phyloP scores from a whole-genome alignment of 2,113 vertebrate species.

The Otocyon megalotis region DNA sequence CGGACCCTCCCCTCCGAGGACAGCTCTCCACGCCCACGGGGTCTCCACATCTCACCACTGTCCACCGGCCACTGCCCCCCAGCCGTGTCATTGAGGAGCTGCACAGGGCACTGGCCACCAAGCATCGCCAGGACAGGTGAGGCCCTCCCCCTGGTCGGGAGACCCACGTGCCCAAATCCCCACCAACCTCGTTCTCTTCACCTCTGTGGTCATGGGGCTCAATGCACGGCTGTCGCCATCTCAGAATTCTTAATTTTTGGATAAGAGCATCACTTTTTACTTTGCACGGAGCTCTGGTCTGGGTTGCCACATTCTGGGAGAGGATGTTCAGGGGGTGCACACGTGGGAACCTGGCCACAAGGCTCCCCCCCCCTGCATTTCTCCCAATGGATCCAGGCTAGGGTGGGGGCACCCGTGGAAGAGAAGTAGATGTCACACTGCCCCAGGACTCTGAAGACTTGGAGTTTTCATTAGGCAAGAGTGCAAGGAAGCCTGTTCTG shows the following conservation, averaged over 20 bases:
- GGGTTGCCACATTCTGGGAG: background rate
- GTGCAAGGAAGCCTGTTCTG: rapidly evolving
- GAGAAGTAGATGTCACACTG: rapidly evolving
- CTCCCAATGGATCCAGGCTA: rapidly evolving
- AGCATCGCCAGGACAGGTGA: constrained; percentile 97
- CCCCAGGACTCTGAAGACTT: too few relatives aligned
- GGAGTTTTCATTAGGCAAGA: rapidly evolving
- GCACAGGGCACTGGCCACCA: constrained; percentile 95
- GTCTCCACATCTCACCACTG: constrained; percentile 92
- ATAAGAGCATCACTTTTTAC: rapidly evolving
- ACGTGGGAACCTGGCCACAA: background rate
- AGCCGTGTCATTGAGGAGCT: constrained; percentile 98
- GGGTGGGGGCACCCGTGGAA: rapidly evolving
- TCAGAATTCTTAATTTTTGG: too few relatives aligned
- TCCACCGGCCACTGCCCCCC: constrained; percentile 94
- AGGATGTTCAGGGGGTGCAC: rapidly evolving
- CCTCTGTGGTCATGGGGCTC: rapidly evolving
- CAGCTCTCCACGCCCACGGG: constrained; percentile 93
- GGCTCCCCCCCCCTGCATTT: rapidly evolving
- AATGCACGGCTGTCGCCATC: rapidly evolving
- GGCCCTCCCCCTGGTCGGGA: rapidly evolving
- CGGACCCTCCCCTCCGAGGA: constrained; percentile 86
- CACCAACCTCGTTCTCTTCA: rapidly evolving
- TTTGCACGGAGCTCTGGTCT: rapidly evolving
- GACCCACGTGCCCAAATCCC: rapidly evolving